Evolutionary conservation across 2,797 vertebrate genomes (phyloP).

Genomic region (Danionella dracula): DNA sequence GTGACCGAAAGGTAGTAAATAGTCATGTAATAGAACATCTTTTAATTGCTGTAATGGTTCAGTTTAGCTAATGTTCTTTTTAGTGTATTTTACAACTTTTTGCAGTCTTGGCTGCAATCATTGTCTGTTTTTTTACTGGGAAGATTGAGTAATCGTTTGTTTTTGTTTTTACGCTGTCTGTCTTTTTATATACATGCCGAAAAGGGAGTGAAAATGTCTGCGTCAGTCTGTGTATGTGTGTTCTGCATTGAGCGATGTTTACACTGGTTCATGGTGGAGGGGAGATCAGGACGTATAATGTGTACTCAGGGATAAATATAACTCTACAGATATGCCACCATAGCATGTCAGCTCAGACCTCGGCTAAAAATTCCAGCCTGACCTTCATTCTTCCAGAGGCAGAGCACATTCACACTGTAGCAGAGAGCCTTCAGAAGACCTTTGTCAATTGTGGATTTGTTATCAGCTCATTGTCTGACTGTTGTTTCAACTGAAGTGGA

Average conservation of each 20-base stretch:
- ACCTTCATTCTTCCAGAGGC: constrained; percentile 80
- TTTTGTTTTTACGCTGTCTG: neutral
- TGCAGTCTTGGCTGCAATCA: too few relatives aligned
- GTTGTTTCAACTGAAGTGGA: neutral
- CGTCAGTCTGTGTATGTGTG: constrained; percentile 10
- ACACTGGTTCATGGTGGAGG: constrained; percentile 43
- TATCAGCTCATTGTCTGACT: neutral
- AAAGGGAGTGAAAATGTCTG: constrained; percentile 16
- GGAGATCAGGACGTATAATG: constrained; percentile 83
- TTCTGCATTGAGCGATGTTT: constrained; percentile 36
- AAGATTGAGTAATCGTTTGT: neutral
- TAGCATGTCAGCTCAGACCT: constrained; percentile 76
- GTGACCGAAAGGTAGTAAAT: too few relatives aligned
- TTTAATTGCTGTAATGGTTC: too few relatives aligned
- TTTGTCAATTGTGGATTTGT: constrained; percentile 31
- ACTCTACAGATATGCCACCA: constrained; percentile 73
- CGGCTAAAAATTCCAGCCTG: constrained; percentile 89
- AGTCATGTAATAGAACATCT: too few relatives aligned
- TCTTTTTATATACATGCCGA: constrained; percentile 5
- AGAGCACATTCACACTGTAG: constrained; percentile 67
- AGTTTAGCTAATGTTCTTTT: too few relatives aligned
- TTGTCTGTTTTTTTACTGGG: too few relatives aligned
- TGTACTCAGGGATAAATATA: constrained; percentile 94
- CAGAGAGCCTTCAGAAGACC: constrained; percentile 50
- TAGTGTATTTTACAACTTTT: too few relatives aligned